Percentiles rank a stretch among this genome's conserved stretches.
These are phyloP conservation scores for Chloroclysta siterata DNA, from an alignment of 2,888 invertebrate genomes.

Conservation along the genomic window DNA sequence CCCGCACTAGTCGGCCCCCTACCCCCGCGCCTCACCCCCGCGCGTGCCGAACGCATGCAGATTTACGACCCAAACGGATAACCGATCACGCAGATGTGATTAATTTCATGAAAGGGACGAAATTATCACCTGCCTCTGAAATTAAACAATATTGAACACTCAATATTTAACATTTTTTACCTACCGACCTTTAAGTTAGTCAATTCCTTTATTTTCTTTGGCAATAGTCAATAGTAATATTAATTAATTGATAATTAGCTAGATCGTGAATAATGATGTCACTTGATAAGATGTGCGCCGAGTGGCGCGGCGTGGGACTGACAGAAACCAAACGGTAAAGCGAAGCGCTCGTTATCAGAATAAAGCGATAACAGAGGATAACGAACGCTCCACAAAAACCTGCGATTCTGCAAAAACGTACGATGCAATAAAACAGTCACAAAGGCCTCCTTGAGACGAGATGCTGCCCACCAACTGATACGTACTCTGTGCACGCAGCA, in stretches of 20 bases:
- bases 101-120: conserved; percentile 11
- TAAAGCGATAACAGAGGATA: conserved; percentile 12
- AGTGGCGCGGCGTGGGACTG: background rate
- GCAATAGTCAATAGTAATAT: no score
- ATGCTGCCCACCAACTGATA: background rate
- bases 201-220: background rate
- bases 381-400: conserved; percentile 14
- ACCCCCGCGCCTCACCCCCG: conserved; percentile 30
- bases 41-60: conserved; percentile 61
- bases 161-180: background rate
- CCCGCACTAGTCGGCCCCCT: conserved; percentile 32
- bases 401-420: conserved; percentile 9
- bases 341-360: conserved; percentile 17
- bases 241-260: no score
- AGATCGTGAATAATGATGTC: conserved; percentile 1
- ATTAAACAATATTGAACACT: background rate
- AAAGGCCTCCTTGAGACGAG: conserved; percentile 4
- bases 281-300: background rate
- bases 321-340: background rate
- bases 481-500: conserved; percentile 4
- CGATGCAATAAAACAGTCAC: conserved; percentile 27
- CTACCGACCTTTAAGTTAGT: background rate
- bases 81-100: conserved; percentile 38
- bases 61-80: conserved; percentile 56
- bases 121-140: conserved; percentile 5